phyloP scores from a whole-genome alignment of 2,888 invertebrate species.

The Chymomyza procnemis region DNA sequence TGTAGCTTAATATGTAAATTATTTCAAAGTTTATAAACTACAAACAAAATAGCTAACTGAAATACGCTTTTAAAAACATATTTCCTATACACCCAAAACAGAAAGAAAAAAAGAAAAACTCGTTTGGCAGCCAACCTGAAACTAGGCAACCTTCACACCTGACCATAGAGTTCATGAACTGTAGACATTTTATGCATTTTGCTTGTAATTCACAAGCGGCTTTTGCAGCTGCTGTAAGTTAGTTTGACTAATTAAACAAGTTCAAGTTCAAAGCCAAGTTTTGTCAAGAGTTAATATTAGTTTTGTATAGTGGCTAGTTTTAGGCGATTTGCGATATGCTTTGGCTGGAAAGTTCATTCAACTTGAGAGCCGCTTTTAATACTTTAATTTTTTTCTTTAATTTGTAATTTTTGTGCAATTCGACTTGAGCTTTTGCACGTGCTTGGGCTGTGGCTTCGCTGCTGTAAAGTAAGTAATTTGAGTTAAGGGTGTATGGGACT shows the following conservation, averaged over 20 bases:
- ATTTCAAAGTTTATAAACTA: background rate
- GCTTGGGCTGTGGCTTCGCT: background rate
- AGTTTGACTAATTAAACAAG: slow-evolving; percentile 10
- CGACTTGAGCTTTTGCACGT: background rate
- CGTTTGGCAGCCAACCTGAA: slow-evolving; percentile 23
- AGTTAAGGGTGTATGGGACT: background rate
- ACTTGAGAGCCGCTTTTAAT: slow-evolving; percentile 15
- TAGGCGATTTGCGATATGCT: background rate
- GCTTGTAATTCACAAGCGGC: background rate
- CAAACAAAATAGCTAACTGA: slow-evolving; percentile 29
- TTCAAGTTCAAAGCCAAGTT: slow-evolving; percentile 62
- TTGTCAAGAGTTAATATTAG: background rate
- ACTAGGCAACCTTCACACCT: slow-evolving; percentile 63
- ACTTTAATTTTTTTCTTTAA: background rate
- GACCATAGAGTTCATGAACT: slow-evolving; percentile 62
- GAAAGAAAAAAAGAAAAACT: too few species aligned
- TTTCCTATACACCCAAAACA: slow-evolving; percentile 31
- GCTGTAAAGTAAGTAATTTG: background rate
- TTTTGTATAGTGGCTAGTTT: background rate
- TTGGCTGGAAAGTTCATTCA: slow-evolving; percentile 50
- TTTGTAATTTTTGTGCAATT: background rate
- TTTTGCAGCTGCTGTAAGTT: background rate
- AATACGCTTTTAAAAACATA: slow-evolving; percentile 23
- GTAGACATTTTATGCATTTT: background rate
- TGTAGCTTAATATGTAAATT: slow-evolving; percentile 35